These are phyloP conservation scores for Oncorhynchus masou DNA, from an alignment of 2,113 vertebrate species.

Conservation along the genomic window DNA sequence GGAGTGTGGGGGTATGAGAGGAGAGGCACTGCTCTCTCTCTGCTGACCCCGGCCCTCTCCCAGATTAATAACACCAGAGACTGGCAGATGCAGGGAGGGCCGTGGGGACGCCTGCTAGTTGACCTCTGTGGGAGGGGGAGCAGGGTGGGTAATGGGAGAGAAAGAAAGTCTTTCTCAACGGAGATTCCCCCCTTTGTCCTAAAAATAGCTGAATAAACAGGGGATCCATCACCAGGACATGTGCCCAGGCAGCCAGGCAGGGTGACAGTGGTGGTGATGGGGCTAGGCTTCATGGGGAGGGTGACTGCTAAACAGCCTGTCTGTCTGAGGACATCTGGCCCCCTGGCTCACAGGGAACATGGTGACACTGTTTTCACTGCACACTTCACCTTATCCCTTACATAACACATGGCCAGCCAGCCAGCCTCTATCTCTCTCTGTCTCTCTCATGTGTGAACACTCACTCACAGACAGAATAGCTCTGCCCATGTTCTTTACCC, in stretches of 20 bases:
- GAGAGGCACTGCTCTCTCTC: conserved; percentile 26
- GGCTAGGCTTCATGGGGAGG: neutral
- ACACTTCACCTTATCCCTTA: conserved; percentile 14
- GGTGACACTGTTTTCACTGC: conserved; percentile 29
- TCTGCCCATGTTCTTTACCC: no score
- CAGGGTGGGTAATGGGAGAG: conserved; percentile 21
- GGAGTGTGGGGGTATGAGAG: conserved; percentile 35
- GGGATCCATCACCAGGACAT: conserved; percentile 51
- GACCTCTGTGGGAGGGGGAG: conserved; percentile 66
- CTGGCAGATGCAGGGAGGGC: conserved; percentile 57
- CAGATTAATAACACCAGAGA: conserved; percentile 60
- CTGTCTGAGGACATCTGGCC: conserved; percentile 48
- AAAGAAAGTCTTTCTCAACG: conserved; percentile 46
- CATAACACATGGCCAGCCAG: conserved; percentile 17
- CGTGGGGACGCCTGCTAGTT: conserved; percentile 51
- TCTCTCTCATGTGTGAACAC: neutral
- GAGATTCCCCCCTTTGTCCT: conserved; percentile 40
- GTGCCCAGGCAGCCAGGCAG: conserved; percentile 28
- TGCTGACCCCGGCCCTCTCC: conserved; percentile 14
- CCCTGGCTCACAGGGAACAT: conserved; percentile 24
- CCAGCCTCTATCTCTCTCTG: neutral
- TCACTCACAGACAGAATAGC: neutral
- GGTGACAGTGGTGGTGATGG: neutral
- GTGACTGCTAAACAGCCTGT: conserved; percentile 40
- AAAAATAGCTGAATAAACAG: conserved; percentile 51